Conservation (phyloP, 1,140 invertebrate genomes). For the Phymastichus coffea region DNA sequence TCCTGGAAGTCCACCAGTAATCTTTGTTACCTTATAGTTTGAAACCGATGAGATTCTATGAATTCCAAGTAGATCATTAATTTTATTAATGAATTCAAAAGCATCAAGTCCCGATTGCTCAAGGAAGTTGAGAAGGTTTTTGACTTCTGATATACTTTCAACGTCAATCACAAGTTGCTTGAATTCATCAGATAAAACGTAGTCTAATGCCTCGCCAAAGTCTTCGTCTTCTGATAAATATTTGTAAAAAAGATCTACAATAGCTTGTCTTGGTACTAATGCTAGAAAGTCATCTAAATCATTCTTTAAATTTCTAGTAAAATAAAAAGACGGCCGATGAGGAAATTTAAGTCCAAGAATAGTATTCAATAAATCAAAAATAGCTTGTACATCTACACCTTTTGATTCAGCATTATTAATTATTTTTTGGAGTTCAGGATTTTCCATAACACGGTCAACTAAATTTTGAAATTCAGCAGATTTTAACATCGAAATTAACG, state of each 20-base stretch:
- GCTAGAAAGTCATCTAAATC: conserved; percentile 32
- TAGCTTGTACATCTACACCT: conserved; percentile 32
- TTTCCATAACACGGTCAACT: background rate
- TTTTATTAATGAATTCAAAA: conserved; percentile 27
- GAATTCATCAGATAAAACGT: conserved; percentile 30
- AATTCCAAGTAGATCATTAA: conserved; percentile 32
- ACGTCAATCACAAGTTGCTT: conserved; percentile 24
- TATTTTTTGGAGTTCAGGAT: conserved; percentile 22
- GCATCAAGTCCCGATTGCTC: conserved; percentile 23
- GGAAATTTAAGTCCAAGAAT: conserved; percentile 37
- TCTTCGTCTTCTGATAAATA: conserved; percentile 34
- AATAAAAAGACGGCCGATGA: background rate
- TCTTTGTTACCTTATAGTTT: background rate
- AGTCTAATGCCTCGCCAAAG: conserved; percentile 30
- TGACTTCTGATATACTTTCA: conserved; percentile 29
- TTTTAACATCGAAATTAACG: conserved; percentile 21
- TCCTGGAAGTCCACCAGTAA: conserved; percentile 30
- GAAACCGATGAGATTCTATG: background rate
- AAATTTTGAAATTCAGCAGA: conserved; percentile 31
- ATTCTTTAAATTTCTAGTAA: conserved; percentile 5
- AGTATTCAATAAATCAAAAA: conserved; percentile 31
- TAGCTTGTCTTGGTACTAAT: conserved; percentile 23
- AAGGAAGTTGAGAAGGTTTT: conserved; percentile 25
- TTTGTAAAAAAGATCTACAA: conserved; percentile 25
- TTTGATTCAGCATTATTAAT: conserved; percentile 28